Base-by-base conservation (phyloP, 2,797 vertebrate species). In the Leptodactylus fallax region DNA sequence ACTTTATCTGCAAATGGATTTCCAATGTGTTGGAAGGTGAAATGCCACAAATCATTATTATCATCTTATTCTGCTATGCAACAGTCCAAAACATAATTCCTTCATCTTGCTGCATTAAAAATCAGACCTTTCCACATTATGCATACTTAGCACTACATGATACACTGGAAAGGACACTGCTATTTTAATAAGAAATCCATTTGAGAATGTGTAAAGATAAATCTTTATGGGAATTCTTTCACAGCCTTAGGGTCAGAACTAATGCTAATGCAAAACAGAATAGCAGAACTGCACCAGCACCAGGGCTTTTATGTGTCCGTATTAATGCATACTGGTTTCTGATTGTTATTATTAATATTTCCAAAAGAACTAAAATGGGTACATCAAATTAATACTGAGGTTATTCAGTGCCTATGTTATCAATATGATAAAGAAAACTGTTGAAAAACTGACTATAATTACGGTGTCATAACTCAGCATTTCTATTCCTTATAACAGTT, bases 1-100 rank as follows among this genome's bases (percentile, higher is more conserved):
- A 74, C 45, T 74, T 79, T 79, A 79, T 79, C 14, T 23, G 58
- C 53, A 79, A 79, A 79, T 79, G 23, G 55, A 79, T 79, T 79
- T 79, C 53, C 25, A 58, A 80, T 80, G 78, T 61, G 47, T 77
- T 51, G 49, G 74, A 47, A 77, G 74, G n/a, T 53, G 74, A 77
- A 77, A 77, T 53, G 74, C 21, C 74, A 51, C 21, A 80, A 80
- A 80, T 58, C 14, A 60, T 80, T 60, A 80, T 45, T 19, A 80
- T 60, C 16, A 80, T 45, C 55, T 60, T 10, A 58, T 60, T 80
- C 16, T 21, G 55, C 19, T 21, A 21, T 21, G 16, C 56, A 45
- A 13, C 55, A 27, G 6, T 21, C 27, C 11, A n/a, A 80, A 80
- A 80, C 55, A 80, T 80, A 58, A 80, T 80, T 36, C 27, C 17